Evolutionary conservation across 1,140 invertebrate genomes (phyloP), one percentile per base, ranked within the genome.

Genomic region (Telenomus remus): DNA sequence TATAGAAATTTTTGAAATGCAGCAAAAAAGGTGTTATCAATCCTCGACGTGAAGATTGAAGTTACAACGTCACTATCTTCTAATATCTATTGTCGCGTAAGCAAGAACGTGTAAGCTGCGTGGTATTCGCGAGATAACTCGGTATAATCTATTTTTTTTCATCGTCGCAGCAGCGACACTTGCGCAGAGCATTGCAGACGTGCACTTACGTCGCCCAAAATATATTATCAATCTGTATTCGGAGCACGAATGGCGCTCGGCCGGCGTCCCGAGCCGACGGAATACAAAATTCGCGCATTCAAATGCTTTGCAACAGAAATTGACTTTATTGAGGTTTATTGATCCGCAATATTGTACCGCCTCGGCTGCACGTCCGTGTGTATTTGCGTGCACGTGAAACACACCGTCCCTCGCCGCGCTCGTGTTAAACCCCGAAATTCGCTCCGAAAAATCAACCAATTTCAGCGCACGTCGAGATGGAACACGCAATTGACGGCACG

Each of bases 321-420:
- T 88, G 86, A 88, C 87, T 87, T 86, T 88, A 88, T 87, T 87
- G 86, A 86, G 84, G 85, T 86, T 87, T 88, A 88, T 88, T 84
- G 87, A 88, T 88, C 85, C 80, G 81, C 86, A 86, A 88, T 87
- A 87, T 87, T 87, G 86, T 85, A 81, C 84, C 82, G 76, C 54
- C 47, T 39, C 55, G 27, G 35, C 13, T 42, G 64, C 54, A 12
- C 34, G 39, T 63, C 35, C 65, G 27, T 43, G 15, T 42, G 49
- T 44, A 53, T 69, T 61, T 37, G 59, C 59, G 65, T 68, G 65
- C 55, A 54, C 72, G 57, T 33, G 54, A 54, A 64, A 50, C 47
- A 44, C 37, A 54, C 34, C 14, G 53, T 64, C 43, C 3, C 39
- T 35, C 37, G 27, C 16, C 37, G n/a, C 3, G 1, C 3, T n/a